Evolutionary conservation across 2,113 vertebrate species (phyloP).

Genomic region (Fulmarus glacialis): DNA sequence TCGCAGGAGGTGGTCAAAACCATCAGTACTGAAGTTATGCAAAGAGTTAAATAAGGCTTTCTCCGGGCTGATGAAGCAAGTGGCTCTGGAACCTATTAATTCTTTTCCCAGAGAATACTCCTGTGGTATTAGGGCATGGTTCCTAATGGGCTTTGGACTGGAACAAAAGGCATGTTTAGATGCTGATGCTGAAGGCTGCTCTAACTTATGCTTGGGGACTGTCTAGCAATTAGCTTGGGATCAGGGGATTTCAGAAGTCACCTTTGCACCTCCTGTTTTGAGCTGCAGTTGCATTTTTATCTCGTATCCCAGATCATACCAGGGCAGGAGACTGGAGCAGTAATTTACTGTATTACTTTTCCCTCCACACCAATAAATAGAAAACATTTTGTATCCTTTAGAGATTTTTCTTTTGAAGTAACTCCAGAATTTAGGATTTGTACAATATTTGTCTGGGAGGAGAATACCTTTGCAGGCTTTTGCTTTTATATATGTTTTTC

Average conservation of each 20-base stretch:
- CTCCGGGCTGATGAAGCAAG: background rate
- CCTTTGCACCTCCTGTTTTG: conserved; percentile 15
- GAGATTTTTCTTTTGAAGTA: conserved; percentile 10
- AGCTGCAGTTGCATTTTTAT: background rate
- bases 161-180: conserved; percentile 33
- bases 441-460: background rate
- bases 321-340: background rate
- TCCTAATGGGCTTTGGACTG: background rate
- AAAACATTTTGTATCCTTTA: background rate
- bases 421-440: background rate
- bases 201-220: conserved; percentile 5
- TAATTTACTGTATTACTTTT: background rate
- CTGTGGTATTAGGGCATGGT: background rate
- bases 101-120: conserved; percentile 1
- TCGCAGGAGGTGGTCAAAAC: background rate
- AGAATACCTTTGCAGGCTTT: background rate
- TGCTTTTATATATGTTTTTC: conserved; percentile 1
- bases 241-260: conserved; percentile 10
- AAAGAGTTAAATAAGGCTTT: conserved; percentile 36
- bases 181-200: conserved; percentile 23
- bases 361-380: background rate
- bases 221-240: conserved; percentile 30
- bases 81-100: conserved; percentile 19
- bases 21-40: background rate
- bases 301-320: background rate